These are phyloP conservation scores for Marisa cornuarietis DNA, from an alignment of 1,140 invertebrate genomes.

Conservation along the genomic window DNA sequence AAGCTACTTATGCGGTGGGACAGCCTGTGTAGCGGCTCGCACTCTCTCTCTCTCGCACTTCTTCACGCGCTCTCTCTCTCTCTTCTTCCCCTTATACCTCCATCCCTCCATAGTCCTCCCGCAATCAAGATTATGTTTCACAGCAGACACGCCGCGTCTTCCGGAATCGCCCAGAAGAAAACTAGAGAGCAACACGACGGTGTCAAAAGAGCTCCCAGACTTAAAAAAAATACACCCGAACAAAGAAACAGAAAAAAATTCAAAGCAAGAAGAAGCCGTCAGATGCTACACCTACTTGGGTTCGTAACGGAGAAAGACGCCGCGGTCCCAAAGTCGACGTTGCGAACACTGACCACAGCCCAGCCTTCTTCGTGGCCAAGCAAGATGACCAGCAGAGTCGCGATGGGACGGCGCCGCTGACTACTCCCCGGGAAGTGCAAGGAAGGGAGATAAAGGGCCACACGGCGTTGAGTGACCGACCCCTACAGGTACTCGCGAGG, in stretches of 20 bases:
- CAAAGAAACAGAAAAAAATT: too few relatives aligned
- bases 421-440: neutral
- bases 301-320: neutral
- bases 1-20: too few relatives aligned
- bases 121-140: too few relatives aligned
- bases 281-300: too few relatives aligned
- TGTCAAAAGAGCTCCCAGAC: too few relatives aligned
- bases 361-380: neutral
- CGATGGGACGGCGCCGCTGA: neutral
- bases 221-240: too few relatives aligned
- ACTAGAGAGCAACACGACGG: neutral
- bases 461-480: neutral
- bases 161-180: neutral
- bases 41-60: neutral
- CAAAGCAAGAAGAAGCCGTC: too few relatives aligned
- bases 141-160: neutral
- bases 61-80: neutral
- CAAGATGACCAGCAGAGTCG: neutral
- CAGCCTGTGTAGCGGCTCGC: too few relatives aligned
- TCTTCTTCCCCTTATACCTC: neutral
- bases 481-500: conserved; percentile 17
- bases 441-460: neutral
- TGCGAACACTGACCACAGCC: neutral
- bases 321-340: neutral
- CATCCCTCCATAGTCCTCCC: neutral